phyloP scores from a whole-genome alignment of 2,113 vertebrate species.

The Saccopteryx bilineata region DNA sequence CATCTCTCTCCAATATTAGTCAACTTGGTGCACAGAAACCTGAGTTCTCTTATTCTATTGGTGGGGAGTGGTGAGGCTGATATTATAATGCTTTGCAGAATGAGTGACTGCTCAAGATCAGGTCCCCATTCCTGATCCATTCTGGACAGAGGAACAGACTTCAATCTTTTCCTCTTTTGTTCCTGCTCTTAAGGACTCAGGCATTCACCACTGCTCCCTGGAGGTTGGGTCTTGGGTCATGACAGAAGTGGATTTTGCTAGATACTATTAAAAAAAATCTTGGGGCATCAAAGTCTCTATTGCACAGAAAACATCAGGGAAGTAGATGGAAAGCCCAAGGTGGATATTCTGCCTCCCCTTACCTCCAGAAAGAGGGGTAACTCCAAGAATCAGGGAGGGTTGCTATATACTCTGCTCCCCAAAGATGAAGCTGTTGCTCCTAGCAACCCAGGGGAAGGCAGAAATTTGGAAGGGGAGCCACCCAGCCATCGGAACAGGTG shows the following conservation, averaged over 20 bases:
- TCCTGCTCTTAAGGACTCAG: constrained; percentile 52
- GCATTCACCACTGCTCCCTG: constrained; percentile 35
- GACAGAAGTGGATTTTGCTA: constrained; percentile 81
- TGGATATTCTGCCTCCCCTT: constrained; percentile 22
- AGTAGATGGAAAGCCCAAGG: constrained; percentile 58
- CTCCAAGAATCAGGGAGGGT: background rate
- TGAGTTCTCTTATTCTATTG: background rate
- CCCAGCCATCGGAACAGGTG: constrained; percentile 49
- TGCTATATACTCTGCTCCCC: background rate
- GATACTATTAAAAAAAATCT: constrained; percentile 77
- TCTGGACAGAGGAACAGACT: background rate
- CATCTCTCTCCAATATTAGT: background rate
- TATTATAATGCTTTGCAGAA: constrained; percentile 24
- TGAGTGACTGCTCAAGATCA: background rate
- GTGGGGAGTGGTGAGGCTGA: background rate
- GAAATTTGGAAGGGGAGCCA: constrained; percentile 69
- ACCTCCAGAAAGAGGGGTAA: background rate
- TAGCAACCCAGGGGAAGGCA: constrained; percentile 61
- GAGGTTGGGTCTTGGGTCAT: constrained; percentile 67
- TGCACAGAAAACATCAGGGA: constrained; percentile 82
- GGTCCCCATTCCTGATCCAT: background rate
- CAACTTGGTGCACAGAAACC: constrained; percentile 13
- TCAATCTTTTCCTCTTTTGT: constrained; percentile 10
- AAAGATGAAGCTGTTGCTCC: constrained; percentile 68
- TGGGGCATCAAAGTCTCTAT: constrained; percentile 55